These are phyloP conservation scores for Alces alces DNA, from an alignment of 2,113 vertebrate genomes.

Conservation along the genomic window DNA sequence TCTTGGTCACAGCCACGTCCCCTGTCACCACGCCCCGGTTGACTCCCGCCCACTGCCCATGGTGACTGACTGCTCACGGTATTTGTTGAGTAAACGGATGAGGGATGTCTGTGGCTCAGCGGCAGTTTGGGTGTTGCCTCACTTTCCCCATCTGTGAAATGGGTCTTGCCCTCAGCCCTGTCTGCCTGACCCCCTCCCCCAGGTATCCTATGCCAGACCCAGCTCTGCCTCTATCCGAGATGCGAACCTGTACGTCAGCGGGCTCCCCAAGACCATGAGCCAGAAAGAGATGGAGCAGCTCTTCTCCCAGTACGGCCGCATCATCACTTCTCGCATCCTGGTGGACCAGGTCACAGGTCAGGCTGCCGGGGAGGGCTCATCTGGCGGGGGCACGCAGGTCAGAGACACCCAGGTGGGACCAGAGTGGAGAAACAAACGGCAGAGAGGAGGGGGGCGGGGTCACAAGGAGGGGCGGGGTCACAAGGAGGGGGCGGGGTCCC, in stretches of 20 bases:
- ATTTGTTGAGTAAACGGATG: neutral
- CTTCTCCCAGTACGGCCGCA: conserved; percentile 96
- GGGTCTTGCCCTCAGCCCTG: neutral
- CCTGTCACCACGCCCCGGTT: neutral
- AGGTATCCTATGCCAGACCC: conserved; percentile 95
- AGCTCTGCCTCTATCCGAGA: conserved; percentile 96
- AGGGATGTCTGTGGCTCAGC: neutral
- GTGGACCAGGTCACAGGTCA: conserved; percentile 97
- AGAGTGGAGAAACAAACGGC: neutral
- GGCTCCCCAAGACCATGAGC: conserved; percentile 95
- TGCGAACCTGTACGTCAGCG: conserved; percentile 95
- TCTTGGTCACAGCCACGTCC: accelerated
- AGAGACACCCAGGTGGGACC: no score
- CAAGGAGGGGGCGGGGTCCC: neutral
- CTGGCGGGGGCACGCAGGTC: neutral
- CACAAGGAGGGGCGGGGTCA: accelerated
- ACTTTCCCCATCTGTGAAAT: neutral
- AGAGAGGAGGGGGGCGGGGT: accelerated
- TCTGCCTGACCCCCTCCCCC: neutral
- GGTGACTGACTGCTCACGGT: neutral
- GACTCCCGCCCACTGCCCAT: neutral
- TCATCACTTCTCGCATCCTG: conserved; percentile 96
- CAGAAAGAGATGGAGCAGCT: conserved; percentile 98
- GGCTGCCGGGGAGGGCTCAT: neutral
- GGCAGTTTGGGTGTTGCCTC: neutral